Evolutionary conservation across 2,113 vertebrate genomes (phyloP).

Genomic region (Columba livia): DNA sequence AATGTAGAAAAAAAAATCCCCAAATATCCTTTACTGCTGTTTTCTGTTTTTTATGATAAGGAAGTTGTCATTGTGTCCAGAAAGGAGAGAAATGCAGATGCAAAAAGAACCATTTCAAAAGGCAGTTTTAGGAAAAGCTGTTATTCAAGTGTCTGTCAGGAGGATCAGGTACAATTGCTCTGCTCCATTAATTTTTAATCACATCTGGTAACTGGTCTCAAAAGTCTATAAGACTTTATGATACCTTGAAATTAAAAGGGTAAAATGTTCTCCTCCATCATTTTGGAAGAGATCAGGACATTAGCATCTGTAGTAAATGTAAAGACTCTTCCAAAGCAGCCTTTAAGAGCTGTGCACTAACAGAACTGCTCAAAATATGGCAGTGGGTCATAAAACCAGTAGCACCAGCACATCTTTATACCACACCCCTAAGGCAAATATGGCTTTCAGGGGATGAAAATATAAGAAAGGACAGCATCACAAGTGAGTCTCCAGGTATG

Average conservation of each 20-base stretch:
- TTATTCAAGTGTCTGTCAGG: not conserved
- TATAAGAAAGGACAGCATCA: not conserved
- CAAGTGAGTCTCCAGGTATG: not conserved
- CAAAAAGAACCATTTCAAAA: not conserved
- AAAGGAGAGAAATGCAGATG: not conserved
- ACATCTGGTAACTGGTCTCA: not conserved
- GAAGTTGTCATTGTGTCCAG: not conserved
- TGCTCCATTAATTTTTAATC: constrained; percentile 26
- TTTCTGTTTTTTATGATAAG: not conserved
- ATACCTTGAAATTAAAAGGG: not conserved
- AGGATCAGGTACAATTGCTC: not conserved
- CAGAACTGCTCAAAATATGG: not conserved
- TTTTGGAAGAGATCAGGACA: not conserved
- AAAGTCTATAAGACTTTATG: not conserved
- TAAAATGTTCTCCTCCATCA: not conserved
- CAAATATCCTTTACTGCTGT: not conserved
- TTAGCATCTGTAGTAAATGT: not conserved
- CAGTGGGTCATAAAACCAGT: not conserved
- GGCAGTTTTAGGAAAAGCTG: not conserved
- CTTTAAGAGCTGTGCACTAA: not conserved
- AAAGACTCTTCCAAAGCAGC: not conserved
- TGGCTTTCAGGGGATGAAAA: not conserved
- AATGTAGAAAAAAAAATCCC: not conserved
- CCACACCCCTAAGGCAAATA: not conserved
- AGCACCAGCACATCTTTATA: not conserved